Evolutionary conservation across 2,888 invertebrate genomes (phyloP), one percentile per base, ranked within the genome.

Genomic region (Catocala sponsa): DNA sequence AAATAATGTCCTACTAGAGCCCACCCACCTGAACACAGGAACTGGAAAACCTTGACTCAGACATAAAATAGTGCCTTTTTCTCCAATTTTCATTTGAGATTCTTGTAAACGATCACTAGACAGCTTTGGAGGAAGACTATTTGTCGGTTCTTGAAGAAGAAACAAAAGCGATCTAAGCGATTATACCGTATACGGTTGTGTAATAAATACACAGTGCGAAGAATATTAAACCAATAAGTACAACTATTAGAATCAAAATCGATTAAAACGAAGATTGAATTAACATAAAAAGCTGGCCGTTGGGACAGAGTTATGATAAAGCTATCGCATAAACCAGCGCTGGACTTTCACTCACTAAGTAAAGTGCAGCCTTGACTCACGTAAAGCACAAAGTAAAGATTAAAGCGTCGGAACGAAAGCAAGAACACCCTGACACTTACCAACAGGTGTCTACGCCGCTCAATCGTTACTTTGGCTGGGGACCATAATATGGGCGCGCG

Each of bases 21-120:
- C 70, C 66, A 85, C 88, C 94, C 96, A 97, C 97, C 97, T 97
- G 95, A 96, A 97, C 58, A 91, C 88, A 67, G 97, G 97, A 84
- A 96, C 95, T 65, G 97, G 97, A 90, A 95, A 97, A 65, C 96
- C 96, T 95, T 97, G 97, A 81, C 96, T 96, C 76, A 96, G 96
- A 89, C 97, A 97, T 81, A 97, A 94, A 78, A 96, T 95, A 65
- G 96, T 81, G 68, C 86, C 88, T 58, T 87, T 83, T 89, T 82
- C 73, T 68, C 84, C 86, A 43, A 78, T 66, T 70, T 71, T 74
- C 63, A 92, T 84, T 61, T 90, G 87, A 66, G 92, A 87, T 79
- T 95, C 95, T 87, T 95, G 95, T 72, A 95, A 90, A 66, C 95
- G 95, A 90, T 89, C 90, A 79, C 95, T 95, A 85, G 95, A 95